Percentiles rank a stretch among this genome's conserved stretches.
Evolutionary conservation across 2,113 vertebrate genomes (phyloP).

Genomic region (Lethenteron reissneri): DNA sequence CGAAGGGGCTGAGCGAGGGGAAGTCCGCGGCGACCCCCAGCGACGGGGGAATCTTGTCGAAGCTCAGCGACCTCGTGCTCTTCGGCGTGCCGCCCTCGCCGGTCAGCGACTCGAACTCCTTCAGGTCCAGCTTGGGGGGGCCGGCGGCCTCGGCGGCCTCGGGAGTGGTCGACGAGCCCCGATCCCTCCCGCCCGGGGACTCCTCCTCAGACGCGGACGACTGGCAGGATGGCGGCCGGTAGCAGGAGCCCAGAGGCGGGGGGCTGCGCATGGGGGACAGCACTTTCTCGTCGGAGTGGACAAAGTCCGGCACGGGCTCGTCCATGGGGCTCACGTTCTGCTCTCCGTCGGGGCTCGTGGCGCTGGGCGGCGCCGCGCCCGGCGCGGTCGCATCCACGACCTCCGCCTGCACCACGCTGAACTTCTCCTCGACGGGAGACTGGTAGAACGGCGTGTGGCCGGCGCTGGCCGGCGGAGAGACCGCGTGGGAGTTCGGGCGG

Average conservation of each 20-base stretch:
- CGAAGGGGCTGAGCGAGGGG: conserved; percentile 44
- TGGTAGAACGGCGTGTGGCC: conserved; percentile 65
- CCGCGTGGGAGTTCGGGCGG: background rate
- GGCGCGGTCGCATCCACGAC: background rate
- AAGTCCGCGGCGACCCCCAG: conserved; percentile 31
- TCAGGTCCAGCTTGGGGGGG: too few species aligned
- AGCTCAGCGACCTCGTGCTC: conserved; percentile 7
- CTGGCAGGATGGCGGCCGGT: too few species aligned
- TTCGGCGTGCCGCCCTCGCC: too few species aligned
- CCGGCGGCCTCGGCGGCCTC: too few species aligned
- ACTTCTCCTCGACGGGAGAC: conserved; percentile 55
- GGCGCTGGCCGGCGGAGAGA: conserved; percentile 66
- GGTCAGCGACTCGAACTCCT: too few species aligned
- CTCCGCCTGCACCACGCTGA: background rate
- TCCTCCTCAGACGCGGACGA: too few species aligned
- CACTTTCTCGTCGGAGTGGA: conserved; percentile 1
- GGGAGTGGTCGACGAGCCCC: too few species aligned
- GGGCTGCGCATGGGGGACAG: conserved; percentile 4
- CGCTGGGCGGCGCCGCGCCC: background rate
- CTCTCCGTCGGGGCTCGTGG: background rate
- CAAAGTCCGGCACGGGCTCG: conserved; percentile 4
- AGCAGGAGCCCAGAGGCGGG: background rate
- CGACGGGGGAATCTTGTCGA: conserved; percentile 21
- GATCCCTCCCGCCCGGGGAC: too few species aligned
- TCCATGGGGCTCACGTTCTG: conserved; percentile 1